Base-by-base conservation (phyloP, 2,113 vertebrate species). In the Upupa epops region DNA sequence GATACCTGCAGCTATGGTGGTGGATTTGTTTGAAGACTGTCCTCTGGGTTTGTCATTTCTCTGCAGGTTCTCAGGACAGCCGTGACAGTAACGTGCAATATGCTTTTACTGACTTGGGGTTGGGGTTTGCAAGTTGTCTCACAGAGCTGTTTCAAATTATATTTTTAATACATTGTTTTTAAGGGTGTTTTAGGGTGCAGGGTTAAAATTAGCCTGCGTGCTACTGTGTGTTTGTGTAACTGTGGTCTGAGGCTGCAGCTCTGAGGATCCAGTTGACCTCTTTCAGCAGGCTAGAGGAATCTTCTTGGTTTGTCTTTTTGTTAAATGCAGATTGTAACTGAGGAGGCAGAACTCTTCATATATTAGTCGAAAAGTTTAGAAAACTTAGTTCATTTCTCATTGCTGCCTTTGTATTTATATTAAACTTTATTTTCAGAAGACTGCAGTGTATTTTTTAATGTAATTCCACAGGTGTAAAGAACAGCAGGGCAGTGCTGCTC, bases 61-160 rank as follows among this genome's bases (percentile, higher is more conserved):
- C 12, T 10, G 51, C 37, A 84, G 72, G 71, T 51, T 86, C 94
- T 97, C 94, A 93, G 96, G 92, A 96, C 87, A 86, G 79, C 74
- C 61, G 76, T 70, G 65, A 45, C 73, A 51, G 83, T 63, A 78
- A 73, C 28, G 97, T 97, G 97, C 97, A 97, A 97, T 97, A 97
- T 95, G 83, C 86, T 95, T 91, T 82, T 83, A 74, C 85, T 82
- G 64, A 91, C 77, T 81, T 34, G 12, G 6, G 24, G 83, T 71
- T 42, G 40, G 21, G 31, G 32, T 79, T 80, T 68, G 34, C 26
- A 83, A 86, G 64, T 76, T 42, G 4, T 51, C 49, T 64, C 19
- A 29, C 37, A 59, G 20, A 65, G 58, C 31, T 89, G 55, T 49
- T 90, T 89, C 88, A 90, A 86, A 72, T 85, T 92, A 82, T 92